These are phyloP conservation scores for Elephas maximus DNA, from an alignment of 2,113 vertebrate species.

Conservation along the genomic window DNA sequence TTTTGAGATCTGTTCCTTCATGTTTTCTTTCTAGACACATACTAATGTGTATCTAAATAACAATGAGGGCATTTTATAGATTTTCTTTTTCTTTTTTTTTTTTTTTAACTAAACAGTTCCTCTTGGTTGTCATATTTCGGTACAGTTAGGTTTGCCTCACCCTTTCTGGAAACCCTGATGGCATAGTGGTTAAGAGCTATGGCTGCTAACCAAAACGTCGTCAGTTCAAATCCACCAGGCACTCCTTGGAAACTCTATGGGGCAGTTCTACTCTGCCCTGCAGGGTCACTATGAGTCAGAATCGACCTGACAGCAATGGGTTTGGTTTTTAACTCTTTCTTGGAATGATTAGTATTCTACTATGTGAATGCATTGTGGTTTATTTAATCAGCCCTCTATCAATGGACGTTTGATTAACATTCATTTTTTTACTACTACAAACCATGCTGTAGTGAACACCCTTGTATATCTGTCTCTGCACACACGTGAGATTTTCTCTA, in stretches of 20 bases:
- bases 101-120: not conserved
- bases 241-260: too few relatives aligned
- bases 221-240: too few relatives aligned
- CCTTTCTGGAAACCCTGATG: not conserved
- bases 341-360: not conserved
- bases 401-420: not conserved
- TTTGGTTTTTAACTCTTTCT: not conserved
- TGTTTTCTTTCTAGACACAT: conserved; percentile 13
- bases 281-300: too few relatives aligned
- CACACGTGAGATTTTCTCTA: conserved; percentile 48
- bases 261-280: too few relatives aligned
- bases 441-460: not conserved
- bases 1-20: conserved; percentile 16
- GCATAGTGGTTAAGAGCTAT: too few relatives aligned
- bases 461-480: not conserved
- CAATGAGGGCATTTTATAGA: not conserved
- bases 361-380: not conserved
- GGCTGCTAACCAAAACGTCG: too few relatives aligned
- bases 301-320: too few relatives aligned
- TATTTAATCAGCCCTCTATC: not conserved
- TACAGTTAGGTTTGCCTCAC: not conserved
- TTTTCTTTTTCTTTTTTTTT: not conserved
- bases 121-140: conserved; percentile 43
- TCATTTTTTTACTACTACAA: not conserved
- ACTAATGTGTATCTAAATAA: conserved; percentile 11